These are phyloP conservation scores for Onthophagus sagittarius DNA, from an alignment of 2,888 invertebrate species.

Conservation along the genomic window DNA sequence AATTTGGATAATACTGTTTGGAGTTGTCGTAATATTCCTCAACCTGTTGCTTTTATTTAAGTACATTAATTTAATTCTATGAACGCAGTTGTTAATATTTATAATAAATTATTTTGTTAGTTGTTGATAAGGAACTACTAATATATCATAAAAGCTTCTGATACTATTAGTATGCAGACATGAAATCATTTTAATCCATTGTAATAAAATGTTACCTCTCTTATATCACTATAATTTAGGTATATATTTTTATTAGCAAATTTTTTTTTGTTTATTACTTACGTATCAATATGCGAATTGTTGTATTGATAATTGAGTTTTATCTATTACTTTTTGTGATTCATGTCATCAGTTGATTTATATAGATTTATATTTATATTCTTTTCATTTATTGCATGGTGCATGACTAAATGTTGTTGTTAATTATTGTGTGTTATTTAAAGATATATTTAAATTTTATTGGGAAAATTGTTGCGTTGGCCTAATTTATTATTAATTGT, in stretches of 20 bases:
- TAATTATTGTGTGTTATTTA: conserved; percentile 1
- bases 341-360: conserved; percentile 8
- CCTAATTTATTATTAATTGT: conserved; percentile 1
- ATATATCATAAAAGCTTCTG: conserved; percentile 14
- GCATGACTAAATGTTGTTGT: conserved; percentile 11
- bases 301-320: conserved; percentile 12
- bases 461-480: neutral
- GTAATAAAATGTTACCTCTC: conserved; percentile 6
- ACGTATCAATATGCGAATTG: conserved; percentile 2
- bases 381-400: neutral
- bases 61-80: conserved; percentile 19
- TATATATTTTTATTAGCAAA: conserved; percentile 6
- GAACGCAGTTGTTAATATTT: conserved; percentile 13
- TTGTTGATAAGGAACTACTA: conserved; percentile 14
- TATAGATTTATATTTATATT: neutral
- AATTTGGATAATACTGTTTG: conserved; percentile 41
- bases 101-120: neutral
- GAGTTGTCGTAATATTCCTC: conserved; percentile 41
- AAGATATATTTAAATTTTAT: neutral
- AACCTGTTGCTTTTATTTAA: conserved; percentile 42
- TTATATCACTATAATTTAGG: conserved; percentile 6
- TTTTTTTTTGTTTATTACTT: neutral
- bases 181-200: conserved; percentile 10
- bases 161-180: conserved; percentile 19
- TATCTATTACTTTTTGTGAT: conserved; percentile 5